Base-by-base conservation (phyloP, 1,140 invertebrate genomes). In the Tetraneura akinire region DNA sequence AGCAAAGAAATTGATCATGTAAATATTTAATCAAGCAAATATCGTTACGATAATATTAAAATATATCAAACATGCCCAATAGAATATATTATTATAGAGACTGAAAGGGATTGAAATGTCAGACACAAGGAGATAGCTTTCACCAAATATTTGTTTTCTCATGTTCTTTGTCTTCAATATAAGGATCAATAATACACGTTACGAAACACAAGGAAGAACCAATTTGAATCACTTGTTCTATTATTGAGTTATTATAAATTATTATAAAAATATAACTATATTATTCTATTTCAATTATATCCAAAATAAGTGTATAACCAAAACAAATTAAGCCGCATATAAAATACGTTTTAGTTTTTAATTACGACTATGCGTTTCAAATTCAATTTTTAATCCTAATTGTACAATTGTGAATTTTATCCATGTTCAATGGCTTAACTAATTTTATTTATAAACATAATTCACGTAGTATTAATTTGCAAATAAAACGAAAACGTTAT, bases 21-120 rank as follows among this genome's bases (percentile, higher is more conserved):
- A 21, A 68, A 45, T 68, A 68, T 68, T 68, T 68, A 68, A 47
- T 47, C 66, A 14, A n/a, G 23, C 13, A 68, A 47, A 23, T 47
- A 68, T 47, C 11, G 21, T 68, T 47, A 16, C 6, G 23, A 68
- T 47, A 45, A 68, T 66, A 66, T 60, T 29, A 60, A 14, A 45
- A 66, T 42, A 11, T 37, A 4, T 21, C 10, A 21, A 45, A 66
- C 32, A 37, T n/a, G n/a, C 32, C 32, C 32, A 37, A 37, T 8
- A 8, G 32, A 37, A 8, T 37, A n/a, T n/a, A n/a, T n/a, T n/a
- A n/a, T 37, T 8, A 8, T 8, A 8, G 32, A 37, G 8, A 37
- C 64, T 9, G n/a, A 4, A 45, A 45, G 5, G 11, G 16, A 51
- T 18, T 18, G 49, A 14, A 2, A 55, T n/a, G 21, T 6, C 14